A percentile compares a stretch with the other conserved stretches of the same genome.
These are phyloP conservation scores for Strigamia transsilvanica DNA, from an alignment of 2,888 invertebrate species.

Conservation along the genomic window DNA sequence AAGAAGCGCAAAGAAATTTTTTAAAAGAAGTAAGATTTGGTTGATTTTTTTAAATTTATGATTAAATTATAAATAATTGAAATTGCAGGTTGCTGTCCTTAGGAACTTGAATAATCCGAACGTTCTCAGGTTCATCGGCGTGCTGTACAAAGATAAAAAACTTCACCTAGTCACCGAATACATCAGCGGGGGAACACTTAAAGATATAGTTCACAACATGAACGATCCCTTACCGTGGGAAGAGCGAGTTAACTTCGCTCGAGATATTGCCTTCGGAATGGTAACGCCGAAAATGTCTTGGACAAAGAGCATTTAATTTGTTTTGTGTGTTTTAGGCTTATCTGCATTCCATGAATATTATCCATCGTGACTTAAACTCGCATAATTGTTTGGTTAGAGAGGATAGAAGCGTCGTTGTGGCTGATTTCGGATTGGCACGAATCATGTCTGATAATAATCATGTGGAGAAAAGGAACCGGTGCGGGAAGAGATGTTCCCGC, in stretches of 20 bases:
- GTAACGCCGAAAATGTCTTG: constrained; percentile 65
- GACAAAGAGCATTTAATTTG: not conserved
- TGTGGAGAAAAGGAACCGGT: constrained; percentile 57
- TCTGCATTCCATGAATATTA: constrained; percentile 92
- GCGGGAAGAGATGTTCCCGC: constrained; percentile 67
- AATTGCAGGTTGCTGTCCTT: constrained; percentile 81
- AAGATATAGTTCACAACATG: constrained; percentile 80
- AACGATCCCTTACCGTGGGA: constrained; percentile 78
- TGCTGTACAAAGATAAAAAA: constrained; percentile 89
- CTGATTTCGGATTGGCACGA: constrained; percentile 92
- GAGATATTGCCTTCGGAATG: constrained; percentile 92
- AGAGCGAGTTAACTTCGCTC: constrained; percentile 82
- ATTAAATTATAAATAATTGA: too few relatives aligned
- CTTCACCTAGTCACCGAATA: constrained; percentile 92
- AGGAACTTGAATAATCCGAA: constrained; percentile 88
- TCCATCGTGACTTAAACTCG: constrained; percentile 94
- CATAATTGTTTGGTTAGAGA: constrained; percentile 92
- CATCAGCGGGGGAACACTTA: constrained; percentile 89
- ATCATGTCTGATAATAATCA: constrained; percentile 61
- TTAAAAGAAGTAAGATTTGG: constrained; percentile 80
- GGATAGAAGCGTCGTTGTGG: constrained; percentile 90
- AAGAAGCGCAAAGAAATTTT: constrained; percentile 92
- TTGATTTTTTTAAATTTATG: not conserved
- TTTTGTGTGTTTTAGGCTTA: constrained; percentile 68
- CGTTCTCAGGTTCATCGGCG: constrained; percentile 90